Base-by-base conservation (phyloP, 2,888 invertebrate species). In the Spodoptera exigua region DNA sequence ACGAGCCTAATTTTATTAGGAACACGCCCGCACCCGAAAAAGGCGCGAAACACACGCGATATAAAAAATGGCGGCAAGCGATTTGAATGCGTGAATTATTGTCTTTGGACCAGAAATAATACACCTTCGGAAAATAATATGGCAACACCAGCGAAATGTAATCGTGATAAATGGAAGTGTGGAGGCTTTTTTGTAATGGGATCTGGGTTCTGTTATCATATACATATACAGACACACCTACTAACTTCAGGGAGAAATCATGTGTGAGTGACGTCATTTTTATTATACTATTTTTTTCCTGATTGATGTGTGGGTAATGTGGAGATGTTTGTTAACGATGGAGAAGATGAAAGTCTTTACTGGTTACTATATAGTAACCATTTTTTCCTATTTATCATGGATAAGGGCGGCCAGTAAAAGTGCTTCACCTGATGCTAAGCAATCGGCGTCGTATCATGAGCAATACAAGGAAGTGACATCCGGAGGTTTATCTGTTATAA, bases 41-140 rank as follows among this genome's bases (percentile, higher is more conserved):
- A 93, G 93, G 93, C 93, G 93, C 92, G 93, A 93, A 93, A 91
- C 94, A 94, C 94, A 93, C 94, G 94, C 94, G 93, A 94, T 93
- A 91, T 93, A 94, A 94, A 93, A 94, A 93, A 93, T 93, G 90
- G 93, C 92, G 90, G 86, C 88, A 83, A 82, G 88, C 92, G 87
- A 93, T 93, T 92, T 93, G 93, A 93, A 93, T 92, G 92, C 92
- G 92, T 93, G 93, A 94, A 90, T 91, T 93, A 94, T 93, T 92
- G 90, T 92, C 89, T 91, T 92, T 91, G 88, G 87, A 90, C 87
- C 84, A 89, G 89, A 87, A 90, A 90, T 92, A 89, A 92, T 93
- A 91, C 87, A 88, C 90, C 86, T 89, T 89, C 76, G 88, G 82
- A 90, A 88, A 86, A 87, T 88, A 89, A 89, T 87, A 87, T 84